Base-by-base conservation (phyloP, 2,797 vertebrate genomes). In the Tenualosa ilisha region DNA sequence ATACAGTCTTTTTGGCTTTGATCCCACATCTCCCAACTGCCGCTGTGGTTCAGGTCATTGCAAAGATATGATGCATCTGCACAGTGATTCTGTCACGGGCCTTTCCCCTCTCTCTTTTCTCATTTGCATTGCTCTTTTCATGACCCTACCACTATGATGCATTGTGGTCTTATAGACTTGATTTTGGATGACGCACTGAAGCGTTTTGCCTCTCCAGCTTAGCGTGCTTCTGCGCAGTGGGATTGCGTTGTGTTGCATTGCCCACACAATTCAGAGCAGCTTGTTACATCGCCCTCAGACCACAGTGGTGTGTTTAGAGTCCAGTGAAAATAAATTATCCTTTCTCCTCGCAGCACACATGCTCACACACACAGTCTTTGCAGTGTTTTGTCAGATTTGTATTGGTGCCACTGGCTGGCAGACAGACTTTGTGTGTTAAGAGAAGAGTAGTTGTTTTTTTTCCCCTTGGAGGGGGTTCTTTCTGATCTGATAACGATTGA, bases 31-130 rank as follows among this genome's bases (percentile, higher is more conserved):
- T 6, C 72, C 72, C 72, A 79, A 17, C 72, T 17, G 40, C 37
- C 40, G 6, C 20, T 43, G 72, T 37, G 65, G 37, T 22, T 37
- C 72, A 22, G 43, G 72, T 46, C 72, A 79, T 43, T 43, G 72
- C 72, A 79, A 43, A 43, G 72, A 79, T 79, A 79, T 79, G 72
- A 79, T 79, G 37, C 65, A 72, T 72, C 65, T 72, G 65, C 31
- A 72, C 65, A 37, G 31, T 37, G 20, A 22, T 79, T 72, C 26
- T 72, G 65, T 72, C 31, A 72, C 65, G 40, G 20, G 15, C 20
- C 7, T 79, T 79, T 20, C 7, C 40, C 20, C 20, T 22, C 12
- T 22, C 2, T 79, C 11, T 9, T 15, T 3, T 13, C 63, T 20
- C 20, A 37, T 17, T 37, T 72, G 15, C 72, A 43, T 46, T 79